These are phyloP conservation scores for Dynastes tityus DNA, from an alignment of 2,888 invertebrate species.

Conservation along the genomic window DNA sequence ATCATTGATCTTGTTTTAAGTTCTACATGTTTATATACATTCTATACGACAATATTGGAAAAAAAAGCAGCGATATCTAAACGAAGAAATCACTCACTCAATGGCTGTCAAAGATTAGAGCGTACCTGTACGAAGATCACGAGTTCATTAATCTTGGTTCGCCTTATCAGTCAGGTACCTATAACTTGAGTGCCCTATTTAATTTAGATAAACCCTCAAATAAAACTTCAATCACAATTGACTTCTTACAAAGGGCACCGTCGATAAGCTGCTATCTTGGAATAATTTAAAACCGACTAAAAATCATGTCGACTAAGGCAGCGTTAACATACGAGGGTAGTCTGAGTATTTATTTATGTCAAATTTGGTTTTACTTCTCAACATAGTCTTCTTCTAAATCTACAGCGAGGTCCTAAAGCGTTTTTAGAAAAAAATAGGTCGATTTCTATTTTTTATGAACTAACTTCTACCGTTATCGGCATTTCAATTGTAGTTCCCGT, in stretches of 20 bases:
- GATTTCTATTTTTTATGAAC: too few species aligned
- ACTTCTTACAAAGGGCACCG: slow-evolving; percentile 30
- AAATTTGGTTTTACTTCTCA: too few species aligned
- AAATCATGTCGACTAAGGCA: slow-evolving; percentile 23
- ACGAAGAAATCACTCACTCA: slow-evolving; percentile 7
- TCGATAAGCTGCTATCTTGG: slow-evolving; percentile 31
- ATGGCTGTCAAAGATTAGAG: background rate
- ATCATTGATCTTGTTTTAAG: too few species aligned
- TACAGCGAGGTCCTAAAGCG: too few species aligned
- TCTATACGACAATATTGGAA: too few species aligned
- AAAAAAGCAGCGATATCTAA: too few species aligned
- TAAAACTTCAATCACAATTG: slow-evolving; percentile 38
- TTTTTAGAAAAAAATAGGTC: too few species aligned
- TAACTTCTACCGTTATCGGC: too few species aligned
- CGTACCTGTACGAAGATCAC: background rate
- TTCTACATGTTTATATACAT: too few species aligned
- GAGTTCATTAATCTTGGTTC: slow-evolving; percentile 40
- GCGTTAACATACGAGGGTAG: background rate
- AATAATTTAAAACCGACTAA: slow-evolving; percentile 35
- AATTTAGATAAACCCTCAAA: slow-evolving; percentile 40
- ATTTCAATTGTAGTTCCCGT: too few species aligned
- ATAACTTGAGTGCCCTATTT: slow-evolving; percentile 36
- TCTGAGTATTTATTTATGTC: too few species aligned
- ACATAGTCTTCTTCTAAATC: too few species aligned
- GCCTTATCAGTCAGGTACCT: slow-evolving; percentile 26